A percentile compares a stretch with the other conserved stretches of the same genome.
These are phyloP conservation scores for Spea bombifrons DNA, from an alignment of 2,113 vertebrate species.

Conservation along the genomic window DNA sequence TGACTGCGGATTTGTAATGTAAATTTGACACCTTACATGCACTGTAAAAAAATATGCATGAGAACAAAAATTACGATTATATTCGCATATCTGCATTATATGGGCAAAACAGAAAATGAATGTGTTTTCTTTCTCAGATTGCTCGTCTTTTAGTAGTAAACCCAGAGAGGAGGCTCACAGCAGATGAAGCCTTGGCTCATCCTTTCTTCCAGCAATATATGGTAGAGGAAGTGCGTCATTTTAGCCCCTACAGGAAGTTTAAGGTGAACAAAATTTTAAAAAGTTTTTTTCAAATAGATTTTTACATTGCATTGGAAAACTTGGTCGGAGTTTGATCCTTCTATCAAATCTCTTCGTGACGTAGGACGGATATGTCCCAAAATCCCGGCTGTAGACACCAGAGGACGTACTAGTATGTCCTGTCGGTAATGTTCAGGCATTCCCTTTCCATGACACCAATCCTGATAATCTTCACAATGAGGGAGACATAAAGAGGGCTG, in stretches of 20 bases:
- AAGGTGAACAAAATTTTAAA: slow-evolving; percentile 68
- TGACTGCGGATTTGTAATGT: too few relatives aligned
- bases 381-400: too few relatives aligned
- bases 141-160: slow-evolving; percentile 86
- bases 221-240: slow-evolving; percentile 85
- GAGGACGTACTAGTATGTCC: too few relatives aligned
- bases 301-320: too few relatives aligned
- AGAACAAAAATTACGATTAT: neutral
- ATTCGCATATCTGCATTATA: neutral
- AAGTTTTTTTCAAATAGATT: neutral
- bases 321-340: too few relatives aligned
- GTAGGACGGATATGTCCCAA: too few relatives aligned
- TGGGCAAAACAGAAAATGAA: neutral
- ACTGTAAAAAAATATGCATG: neutral
- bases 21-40: too few relatives aligned
- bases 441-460: too few relatives aligned
- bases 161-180: slow-evolving; percentile 76
- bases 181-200: slow-evolving; percentile 78
- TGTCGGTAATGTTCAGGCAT: too few relatives aligned
- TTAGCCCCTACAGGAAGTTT: slow-evolving; percentile 88
- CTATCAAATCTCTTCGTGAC: too few relatives aligned
- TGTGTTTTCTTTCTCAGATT: slow-evolving; percentile 66
- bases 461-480: too few relatives aligned
- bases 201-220: slow-evolving; percentile 96
- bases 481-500: too few relatives aligned